Evolutionary conservation across 2,113 vertebrate species (phyloP), one percentile per base, ranked within the genome.

Genomic region (Triplophysa dalaica): DNA sequence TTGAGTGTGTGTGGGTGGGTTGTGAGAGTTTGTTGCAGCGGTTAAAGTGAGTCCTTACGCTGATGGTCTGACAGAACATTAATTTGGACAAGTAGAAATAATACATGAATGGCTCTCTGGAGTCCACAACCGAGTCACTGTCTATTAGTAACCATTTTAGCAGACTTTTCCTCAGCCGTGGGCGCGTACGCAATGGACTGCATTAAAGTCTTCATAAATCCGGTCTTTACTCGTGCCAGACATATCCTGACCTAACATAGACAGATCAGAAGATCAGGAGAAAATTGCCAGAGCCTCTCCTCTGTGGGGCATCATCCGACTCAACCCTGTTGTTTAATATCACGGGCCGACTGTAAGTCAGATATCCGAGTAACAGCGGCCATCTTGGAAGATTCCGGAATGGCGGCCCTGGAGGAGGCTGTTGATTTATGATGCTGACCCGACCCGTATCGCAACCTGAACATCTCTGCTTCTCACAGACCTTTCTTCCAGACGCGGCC

Each of bases 181-280:
- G 77, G 81, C 83, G 24, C 86, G 81, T 85, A 84, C 85, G 90
- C 89, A 87, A 86, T 83, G 78, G 84, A 72, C 82, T 85, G 75
- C 84, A 87, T 90, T 91, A 92, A 90, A 89, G 70, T 88, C 88
- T 68, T 86, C 89, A 89, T 93, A 92, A 93, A 93, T 93, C 88
- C 67, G 77, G 84, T 38, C 67, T 78, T 83, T 86, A 87, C 81
- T 81, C 85, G 82, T 81, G 79, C 83, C 82, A 87, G 87, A 81
- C 88, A 77, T 84, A 72, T 67, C 85, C 80, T 89, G 84, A 87
- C 79, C 87, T 87, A 50, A 72, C 72, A 73, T 72, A 82, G 61
- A 79, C 66, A 74, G 54, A 77, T 68, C 70, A 77, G 45, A 24
- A 62, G 26, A 64, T 63, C 43, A 66, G 67, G 24, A 70, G 75